Evolutionary conservation across 1,140 invertebrate species (phyloP), one percentile per base, ranked within the genome.

Genomic region (Temnothorax nylanderi): DNA sequence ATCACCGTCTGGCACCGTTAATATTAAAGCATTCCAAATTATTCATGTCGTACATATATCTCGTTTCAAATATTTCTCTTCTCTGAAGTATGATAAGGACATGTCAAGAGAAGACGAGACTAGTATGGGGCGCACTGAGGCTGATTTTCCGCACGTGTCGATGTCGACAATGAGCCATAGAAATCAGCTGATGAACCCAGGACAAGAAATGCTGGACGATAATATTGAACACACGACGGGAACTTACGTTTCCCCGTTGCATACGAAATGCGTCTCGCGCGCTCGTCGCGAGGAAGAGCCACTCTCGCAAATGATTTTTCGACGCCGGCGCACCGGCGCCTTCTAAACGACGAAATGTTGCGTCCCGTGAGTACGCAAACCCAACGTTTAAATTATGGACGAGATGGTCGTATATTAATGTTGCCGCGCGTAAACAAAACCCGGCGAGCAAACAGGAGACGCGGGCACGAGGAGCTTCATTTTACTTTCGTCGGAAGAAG

Each of bases 141-240:
- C 78, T 67, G 82, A 64, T 91, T 92, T 91, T 92, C 89, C 82
- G 81, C 51, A 65, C 67, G 78, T 85, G 85, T 91, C 90, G 81
- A 90, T 88, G 89, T 85, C 74, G 54, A 93, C 91, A 92, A 92
- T 92, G 87, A 81, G 47, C 81, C 62, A 86, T 90, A 80, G 74
- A 89, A 90, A 89, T 90, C 69, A 75, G 44, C 41, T 49, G 88
- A 90, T 77, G 69, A 72, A 86, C 47, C 71, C 58, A 13, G 26
- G 64, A 75, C 74, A 47, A 75, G 84, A 54, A 82, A 78, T 56
- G 64, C 34, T 32, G 56, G 77, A 60, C 85, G 72, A 86, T 86
- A 77, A 56, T 86, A 89, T 89, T 86, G 88, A 86, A 90, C 69
- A 26, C 74, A 32, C 56, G 69, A 62, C 26, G 47, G n/a, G 54